Evolutionary conservation across 2,797 vertebrate genomes (phyloP), one percentile per base, ranked within the genome.

Genomic region (Cynodonichthys magdalenae): DNA sequence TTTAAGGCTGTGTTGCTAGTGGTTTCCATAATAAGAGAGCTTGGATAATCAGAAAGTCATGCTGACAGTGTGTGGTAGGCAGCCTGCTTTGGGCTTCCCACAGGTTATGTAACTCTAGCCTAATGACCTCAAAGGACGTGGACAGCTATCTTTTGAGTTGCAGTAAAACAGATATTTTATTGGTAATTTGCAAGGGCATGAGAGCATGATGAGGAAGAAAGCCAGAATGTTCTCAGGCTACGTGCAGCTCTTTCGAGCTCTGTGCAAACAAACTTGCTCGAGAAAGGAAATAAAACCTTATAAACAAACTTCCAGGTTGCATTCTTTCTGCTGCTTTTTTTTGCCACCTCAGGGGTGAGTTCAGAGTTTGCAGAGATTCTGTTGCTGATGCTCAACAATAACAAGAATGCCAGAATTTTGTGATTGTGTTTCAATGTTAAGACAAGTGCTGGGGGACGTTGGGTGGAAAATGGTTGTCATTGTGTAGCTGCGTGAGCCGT

Each of bases 101-200:
- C 78, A 80, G 80, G 79, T 89, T 90, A 89, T 86, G 84, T 87
- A 91, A 91, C 85, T 76, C 76, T 79, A 88, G 77, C 81, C 82
- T 83, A 83, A 85, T 89, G 89, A 88, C 86, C 85, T 87, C 82
- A 88, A 79, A 82, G 85, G 87, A 89, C 85, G 84, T 84, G 84
- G 80, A 82, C 82, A 58, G 77, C 63, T 71, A 83, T 86, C 82
- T 87, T 86, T 66, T 71, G 85, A 81, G 75, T 65, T 70, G 67
- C 63, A 62, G 63, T 59, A 78, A 51, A 76, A 78, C 61, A 65
- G 53, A 75, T 68, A 65, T 79, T 80, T 79, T 75, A 63, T 74
- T 61, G 53, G 60, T 78, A 39, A 79, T 80, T 85, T 79, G 57
- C 69, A 53, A 66, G 52, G 31, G 27, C 39, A 56, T 55, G 59